Conservation (phyloP, 2,797 vertebrate genomes). For the Natrix natrix region DNA sequence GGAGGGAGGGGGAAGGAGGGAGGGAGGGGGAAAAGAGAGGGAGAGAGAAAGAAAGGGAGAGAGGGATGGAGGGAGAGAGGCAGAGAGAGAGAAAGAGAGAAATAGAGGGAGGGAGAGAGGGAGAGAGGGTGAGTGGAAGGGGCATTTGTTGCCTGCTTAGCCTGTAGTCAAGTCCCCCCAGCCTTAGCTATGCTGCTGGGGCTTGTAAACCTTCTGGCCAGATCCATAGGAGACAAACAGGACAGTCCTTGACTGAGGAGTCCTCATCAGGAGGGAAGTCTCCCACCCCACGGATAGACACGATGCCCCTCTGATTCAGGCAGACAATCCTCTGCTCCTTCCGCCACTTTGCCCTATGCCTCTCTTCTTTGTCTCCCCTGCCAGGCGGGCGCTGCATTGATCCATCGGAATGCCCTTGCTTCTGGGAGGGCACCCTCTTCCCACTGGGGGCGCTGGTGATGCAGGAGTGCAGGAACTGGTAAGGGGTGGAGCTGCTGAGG, state of each 20-base stretch:
- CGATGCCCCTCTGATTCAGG: background rate
- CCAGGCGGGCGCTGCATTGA: constrained; percentile 76
- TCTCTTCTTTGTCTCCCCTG: fast-evolving
- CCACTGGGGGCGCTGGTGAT: constrained; percentile 73
- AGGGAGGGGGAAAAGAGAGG: background rate
- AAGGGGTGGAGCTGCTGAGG: background rate
- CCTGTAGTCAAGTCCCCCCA: background rate
- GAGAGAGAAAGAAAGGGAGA: background rate
- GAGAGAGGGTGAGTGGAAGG: background rate
- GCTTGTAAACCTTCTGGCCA: background rate
- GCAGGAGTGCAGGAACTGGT: constrained; percentile 87
- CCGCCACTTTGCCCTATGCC: fast-evolving
- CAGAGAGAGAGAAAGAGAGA: no score
- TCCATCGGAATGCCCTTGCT: constrained; percentile 79
- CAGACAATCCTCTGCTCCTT: no score
- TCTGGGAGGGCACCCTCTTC: constrained; percentile 80
- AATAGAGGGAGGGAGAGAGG: no score
- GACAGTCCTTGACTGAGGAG: background rate
- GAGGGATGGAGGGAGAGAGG: no score
- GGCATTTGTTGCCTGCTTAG: background rate
- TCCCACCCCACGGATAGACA: background rate
- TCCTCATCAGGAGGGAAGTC: background rate
- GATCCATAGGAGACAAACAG: no score
- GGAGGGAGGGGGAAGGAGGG: no score
- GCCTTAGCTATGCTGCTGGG: background rate